phyloP scores from a whole-genome alignment of 2,113 vertebrate species.

The Trichomycterus rosablanca region DNA sequence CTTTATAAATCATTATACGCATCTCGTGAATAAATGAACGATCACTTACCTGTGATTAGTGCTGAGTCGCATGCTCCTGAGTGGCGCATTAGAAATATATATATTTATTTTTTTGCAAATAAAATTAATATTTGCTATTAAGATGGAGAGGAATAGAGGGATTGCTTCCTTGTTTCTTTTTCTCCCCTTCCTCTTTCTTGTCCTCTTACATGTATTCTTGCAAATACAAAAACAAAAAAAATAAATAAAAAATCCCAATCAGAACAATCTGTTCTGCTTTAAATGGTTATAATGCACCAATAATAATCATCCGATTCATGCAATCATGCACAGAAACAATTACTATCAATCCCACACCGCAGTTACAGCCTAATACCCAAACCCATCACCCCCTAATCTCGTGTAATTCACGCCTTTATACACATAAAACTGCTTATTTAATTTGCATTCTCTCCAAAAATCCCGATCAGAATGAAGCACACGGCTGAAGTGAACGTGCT shows the following conservation, averaged over 20 bases:
- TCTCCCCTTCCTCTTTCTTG: conserved; percentile 26
- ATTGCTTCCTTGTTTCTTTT: conserved; percentile 63
- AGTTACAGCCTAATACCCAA: neutral
- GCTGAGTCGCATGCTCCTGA: conserved; percentile 66
- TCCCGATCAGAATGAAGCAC: conserved; percentile 19
- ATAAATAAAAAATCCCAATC: neutral
- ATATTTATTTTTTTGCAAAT: neutral
- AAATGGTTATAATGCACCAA: neutral
- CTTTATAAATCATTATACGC: neutral
- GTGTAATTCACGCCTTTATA: neutral
- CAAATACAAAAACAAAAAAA: neutral
- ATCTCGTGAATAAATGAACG: neutral
- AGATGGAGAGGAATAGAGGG: conserved; percentile 41
- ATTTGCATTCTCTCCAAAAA: conserved; percentile 6
- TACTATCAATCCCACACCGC: neutral
- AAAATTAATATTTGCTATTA: neutral
- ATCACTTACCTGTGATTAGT: conserved; percentile 61
- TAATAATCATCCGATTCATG: neutral
- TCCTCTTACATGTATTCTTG: conserved; percentile 11
- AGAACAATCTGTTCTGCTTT: neutral
- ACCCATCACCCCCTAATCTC: neutral
- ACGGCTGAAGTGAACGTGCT: conserved; percentile 10
- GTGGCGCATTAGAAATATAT: conserved; percentile 68
- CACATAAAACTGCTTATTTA: neutral
- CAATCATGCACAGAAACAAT: neutral